These are phyloP conservation scores for Neodiprion virginianus DNA, from an alignment of 1,140 invertebrate genomes.

Conservation along the genomic window DNA sequence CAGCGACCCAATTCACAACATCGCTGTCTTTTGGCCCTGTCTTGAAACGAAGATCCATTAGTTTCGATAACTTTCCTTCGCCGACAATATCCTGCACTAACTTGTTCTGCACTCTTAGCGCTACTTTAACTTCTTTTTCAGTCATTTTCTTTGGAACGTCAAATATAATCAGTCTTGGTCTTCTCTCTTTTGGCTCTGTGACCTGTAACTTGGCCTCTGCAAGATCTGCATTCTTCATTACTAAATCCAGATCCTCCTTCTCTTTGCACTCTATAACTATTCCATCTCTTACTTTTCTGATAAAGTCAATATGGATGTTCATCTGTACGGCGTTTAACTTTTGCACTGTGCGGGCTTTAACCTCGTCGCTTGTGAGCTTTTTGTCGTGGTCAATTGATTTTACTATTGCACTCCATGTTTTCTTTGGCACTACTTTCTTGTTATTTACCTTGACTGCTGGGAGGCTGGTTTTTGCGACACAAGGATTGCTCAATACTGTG, in stretches of 20 bases:
- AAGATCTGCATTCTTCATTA: neutral
- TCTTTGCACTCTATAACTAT: neutral
- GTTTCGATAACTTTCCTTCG: neutral
- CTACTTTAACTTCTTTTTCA: slow-evolving; percentile 4
- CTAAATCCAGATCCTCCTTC: neutral
- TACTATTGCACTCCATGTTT: slow-evolving; percentile 1
- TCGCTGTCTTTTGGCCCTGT: neutral
- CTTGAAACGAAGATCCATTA: neutral
- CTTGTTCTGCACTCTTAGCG: neutral
- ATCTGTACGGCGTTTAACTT: neutral
- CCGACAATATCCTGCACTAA: neutral
- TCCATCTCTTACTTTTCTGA: slow-evolving; percentile 2
- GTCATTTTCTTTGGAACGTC: slow-evolving; percentile 8
- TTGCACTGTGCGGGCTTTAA: neutral
- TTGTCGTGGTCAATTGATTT: neutral
- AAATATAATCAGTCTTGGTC: slow-evolving; percentile 18
- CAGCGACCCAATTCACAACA: neutral
- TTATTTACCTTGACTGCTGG: too few relatives aligned
- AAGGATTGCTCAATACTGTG: too few relatives aligned
- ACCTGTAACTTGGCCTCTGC: neutral
- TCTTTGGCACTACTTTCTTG: neutral
- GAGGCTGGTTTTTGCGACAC: too few relatives aligned
- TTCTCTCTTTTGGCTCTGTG: neutral
- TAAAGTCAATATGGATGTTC: neutral
- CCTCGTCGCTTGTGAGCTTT: neutral